Evolutionary conservation across 1,140 invertebrate genomes (phyloP).

Genomic region (Drosophila kikkawai): DNA sequence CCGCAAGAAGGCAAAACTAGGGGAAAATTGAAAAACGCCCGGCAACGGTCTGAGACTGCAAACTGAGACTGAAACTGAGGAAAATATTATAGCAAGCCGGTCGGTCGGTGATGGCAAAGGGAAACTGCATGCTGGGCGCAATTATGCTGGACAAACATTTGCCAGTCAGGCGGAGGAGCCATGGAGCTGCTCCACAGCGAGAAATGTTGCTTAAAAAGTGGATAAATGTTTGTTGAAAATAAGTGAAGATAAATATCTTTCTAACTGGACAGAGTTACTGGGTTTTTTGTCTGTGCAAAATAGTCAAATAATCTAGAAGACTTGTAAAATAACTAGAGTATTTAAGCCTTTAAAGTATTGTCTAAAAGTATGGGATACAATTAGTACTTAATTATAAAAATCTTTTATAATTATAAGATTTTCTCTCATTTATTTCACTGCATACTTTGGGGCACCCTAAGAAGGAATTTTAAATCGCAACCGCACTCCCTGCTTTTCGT

Average conservation of each 20-base stretch:
- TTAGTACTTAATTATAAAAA: not conserved
- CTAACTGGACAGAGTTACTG: too few species aligned
- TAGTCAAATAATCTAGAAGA: too few species aligned
- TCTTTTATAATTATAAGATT: not conserved
- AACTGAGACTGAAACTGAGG: constrained; percentile 21
- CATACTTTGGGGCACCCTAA: not conserved
- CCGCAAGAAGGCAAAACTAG: constrained; percentile 33
- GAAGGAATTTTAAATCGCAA: not conserved
- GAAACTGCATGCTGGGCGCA: constrained; percentile 81
- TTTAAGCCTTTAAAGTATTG: not conserved
- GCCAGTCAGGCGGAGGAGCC: constrained; percentile 48
- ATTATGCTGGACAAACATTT: constrained; percentile 84
- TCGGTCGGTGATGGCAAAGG: constrained; percentile 31
- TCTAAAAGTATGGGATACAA: not conserved
- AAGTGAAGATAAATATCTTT: too few species aligned
- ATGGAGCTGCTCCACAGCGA: constrained; percentile 2
- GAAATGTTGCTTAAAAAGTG: not conserved
- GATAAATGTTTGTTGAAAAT: not conserved
- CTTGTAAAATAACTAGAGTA: too few species aligned
- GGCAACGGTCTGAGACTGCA: constrained; percentile 8
- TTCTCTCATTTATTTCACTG: not conserved
- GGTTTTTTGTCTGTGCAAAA: too few species aligned
- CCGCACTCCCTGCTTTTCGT: constrained; percentile 6
- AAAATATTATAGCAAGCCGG: constrained; percentile 24
- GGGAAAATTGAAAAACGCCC: constrained; percentile 52